Conservation (phyloP, 2,888 invertebrate genomes). For the Megaustenia siamemsis region DNA sequence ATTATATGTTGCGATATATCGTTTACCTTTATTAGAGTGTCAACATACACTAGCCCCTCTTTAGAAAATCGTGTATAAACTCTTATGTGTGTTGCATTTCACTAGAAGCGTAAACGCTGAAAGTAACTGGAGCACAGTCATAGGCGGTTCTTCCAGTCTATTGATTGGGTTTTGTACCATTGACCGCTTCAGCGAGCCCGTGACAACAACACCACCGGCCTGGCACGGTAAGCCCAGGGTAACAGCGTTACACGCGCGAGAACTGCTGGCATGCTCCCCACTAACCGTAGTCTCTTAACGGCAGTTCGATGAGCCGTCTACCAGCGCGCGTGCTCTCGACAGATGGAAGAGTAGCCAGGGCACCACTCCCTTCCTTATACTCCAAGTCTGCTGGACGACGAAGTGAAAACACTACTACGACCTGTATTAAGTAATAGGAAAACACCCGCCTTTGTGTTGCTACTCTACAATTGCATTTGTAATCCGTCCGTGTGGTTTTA, state of each 20-base stretch:
- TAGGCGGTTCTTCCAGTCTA: background rate
- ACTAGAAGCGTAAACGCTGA: background rate
- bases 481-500: background rate
- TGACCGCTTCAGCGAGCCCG: background rate
- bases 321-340: background rate
- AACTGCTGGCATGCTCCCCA: slow-evolving; percentile 14
- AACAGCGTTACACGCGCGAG: background rate
- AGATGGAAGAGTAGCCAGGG: background rate
- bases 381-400: background rate
- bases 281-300: background rate
- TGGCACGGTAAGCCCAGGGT: background rate
- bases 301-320: background rate
- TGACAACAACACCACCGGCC: background rate
- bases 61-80: too few relatives aligned
- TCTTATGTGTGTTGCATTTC: too few relatives aligned
- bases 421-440: background rate
- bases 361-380: background rate
- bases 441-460: background rate
- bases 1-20: too few relatives aligned
- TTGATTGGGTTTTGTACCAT: slow-evolving; percentile 5
- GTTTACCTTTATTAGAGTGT: too few relatives aligned
- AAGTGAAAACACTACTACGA: background rate
- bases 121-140: background rate
- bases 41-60: too few relatives aligned
- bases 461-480: background rate